Evolutionary conservation across 2,113 vertebrate genomes (phyloP).

Genomic region (Hippolais icterina): DNA sequence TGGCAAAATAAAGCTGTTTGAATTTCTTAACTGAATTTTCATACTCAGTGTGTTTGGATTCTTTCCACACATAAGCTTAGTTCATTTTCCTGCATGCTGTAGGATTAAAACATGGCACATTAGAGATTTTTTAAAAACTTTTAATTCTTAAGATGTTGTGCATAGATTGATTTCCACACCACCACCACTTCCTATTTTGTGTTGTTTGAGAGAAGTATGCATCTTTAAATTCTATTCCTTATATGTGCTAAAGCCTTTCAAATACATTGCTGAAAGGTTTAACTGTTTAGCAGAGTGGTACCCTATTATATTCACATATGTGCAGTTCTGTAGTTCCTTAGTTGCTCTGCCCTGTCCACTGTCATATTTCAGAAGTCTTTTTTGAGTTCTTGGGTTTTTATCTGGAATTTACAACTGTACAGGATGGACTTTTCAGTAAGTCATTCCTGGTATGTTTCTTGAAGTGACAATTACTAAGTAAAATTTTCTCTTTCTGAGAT

Average conservation of each 20-base stretch:
- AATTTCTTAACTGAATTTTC: not conserved
- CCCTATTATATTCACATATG: rapidly evolving
- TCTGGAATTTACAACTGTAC: not conserved
- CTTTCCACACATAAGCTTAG: not conserved
- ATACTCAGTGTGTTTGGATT: not conserved
- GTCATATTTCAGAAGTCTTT: not conserved
- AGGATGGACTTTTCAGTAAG: not conserved
- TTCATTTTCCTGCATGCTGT: not conserved
- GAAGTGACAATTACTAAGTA: not conserved
- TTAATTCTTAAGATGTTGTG: not conserved
- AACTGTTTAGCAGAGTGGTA: not conserved
- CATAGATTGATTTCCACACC: not conserved
- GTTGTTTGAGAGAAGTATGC: not conserved
- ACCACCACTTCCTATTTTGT: not conserved
- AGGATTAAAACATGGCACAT: not conserved
- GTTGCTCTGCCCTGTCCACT: not conserved
- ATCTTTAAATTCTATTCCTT: not conserved
- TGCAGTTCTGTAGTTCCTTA: not conserved
- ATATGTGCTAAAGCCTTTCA: not conserved
- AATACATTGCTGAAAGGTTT: rapidly evolving
- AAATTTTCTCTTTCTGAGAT: not conserved
- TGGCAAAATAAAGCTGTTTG: not conserved
- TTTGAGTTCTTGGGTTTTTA: not conserved
- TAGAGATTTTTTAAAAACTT: not conserved
- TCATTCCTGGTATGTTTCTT: not conserved